phyloP scores from a whole-genome alignment of 2,888 invertebrate genomes.

The Xiphydria camelus region DNA sequence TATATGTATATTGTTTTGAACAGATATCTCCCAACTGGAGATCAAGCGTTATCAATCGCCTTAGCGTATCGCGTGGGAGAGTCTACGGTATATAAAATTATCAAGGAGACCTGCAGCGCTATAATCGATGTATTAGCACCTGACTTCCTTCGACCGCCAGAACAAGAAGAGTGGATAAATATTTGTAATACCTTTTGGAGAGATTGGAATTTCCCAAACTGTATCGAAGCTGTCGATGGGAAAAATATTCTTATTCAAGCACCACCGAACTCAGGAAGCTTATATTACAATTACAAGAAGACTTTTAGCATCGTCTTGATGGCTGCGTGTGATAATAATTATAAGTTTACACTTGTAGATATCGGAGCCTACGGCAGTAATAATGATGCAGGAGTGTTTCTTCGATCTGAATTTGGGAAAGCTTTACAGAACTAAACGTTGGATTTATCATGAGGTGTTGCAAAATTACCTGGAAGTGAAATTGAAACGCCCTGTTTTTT shows the following conservation, averaged over 20 bases:
- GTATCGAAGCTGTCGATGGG: conserved; percentile 29
- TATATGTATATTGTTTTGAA: conserved; percentile 1
- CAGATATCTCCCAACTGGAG: conserved; percentile 23
- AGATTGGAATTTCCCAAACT: conserved; percentile 31
- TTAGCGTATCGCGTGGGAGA: conserved; percentile 18
- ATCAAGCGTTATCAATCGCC: conserved; percentile 16
- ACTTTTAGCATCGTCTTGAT: conserved; percentile 24
- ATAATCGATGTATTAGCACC: conserved; percentile 17
- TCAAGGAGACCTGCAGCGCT: conserved; percentile 18
- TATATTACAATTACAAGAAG: conserved; percentile 30
- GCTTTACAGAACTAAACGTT: not conserved
- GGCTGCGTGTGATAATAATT: conserved; percentile 22
- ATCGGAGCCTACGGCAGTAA: conserved; percentile 22
- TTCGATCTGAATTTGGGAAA: not conserved
- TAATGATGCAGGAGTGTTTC: conserved; percentile 22
- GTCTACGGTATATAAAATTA: conserved; percentile 18
- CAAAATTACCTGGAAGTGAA: no score
- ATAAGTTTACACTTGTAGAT: conserved; percentile 24
- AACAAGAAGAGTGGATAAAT: conserved; percentile 16
- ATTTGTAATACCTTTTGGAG: conserved; percentile 21
- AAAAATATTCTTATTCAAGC: conserved; percentile 30
- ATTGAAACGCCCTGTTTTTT: conserved; percentile 13
- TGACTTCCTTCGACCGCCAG: conserved; percentile 17
- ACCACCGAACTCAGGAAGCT: conserved; percentile 26
- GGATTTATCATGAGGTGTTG: not conserved